Percentiles rank a stretch among this genome's conserved stretches.
Evolutionary conservation across 2,113 vertebrate genomes (phyloP).

Genomic region (Triplophysa rosa): DNA sequence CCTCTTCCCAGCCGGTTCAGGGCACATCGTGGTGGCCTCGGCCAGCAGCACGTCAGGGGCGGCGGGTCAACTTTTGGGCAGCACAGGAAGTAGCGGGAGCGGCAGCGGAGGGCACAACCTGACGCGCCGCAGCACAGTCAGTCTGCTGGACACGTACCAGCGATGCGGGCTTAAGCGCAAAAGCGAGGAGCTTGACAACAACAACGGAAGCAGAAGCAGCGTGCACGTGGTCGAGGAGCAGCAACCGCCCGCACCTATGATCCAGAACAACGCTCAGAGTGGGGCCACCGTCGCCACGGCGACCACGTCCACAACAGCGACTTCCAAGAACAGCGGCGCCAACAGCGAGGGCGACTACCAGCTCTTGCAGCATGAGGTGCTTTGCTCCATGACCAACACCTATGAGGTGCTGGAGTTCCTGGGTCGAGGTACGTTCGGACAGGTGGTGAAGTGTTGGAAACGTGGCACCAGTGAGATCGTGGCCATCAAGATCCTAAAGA

Average conservation of each 20-base stretch:
- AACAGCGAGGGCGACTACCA: constrained; percentile 98
- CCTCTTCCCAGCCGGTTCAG: constrained; percentile 90
- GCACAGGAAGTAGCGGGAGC: constrained; percentile 80
- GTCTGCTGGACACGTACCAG: constrained; percentile 98
- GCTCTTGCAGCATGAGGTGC: constrained; percentile 96
- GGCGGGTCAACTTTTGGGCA: constrained; percentile 82
- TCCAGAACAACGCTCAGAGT: constrained; percentile 90
- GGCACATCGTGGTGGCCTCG: constrained; percentile 92
- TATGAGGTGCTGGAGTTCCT: constrained; percentile 97
- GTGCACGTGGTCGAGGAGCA: constrained; percentile 50
- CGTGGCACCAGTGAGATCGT: constrained; percentile 98
- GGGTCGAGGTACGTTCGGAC: constrained; percentile 94
- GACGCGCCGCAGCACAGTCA: constrained; percentile 97
- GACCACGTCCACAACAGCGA: constrained; percentile 89
- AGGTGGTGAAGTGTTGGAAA: constrained; percentile 99
- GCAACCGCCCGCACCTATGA: constrained; percentile 80
- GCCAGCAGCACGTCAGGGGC: constrained; percentile 89
- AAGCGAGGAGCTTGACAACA: constrained; percentile 94
- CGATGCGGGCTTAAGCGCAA: constrained; percentile 99
- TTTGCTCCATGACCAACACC: constrained; percentile 99
- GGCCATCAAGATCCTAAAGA: constrained; percentile 98
- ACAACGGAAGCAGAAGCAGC: constrained; percentile 81
- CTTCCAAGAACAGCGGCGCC: constrained; percentile 95
- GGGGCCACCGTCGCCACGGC: constrained; percentile 85
- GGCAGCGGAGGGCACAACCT: constrained; percentile 87